Base-by-base conservation (phyloP, 2,797 vertebrate genomes). In the Acipenser ruthenus region DNA sequence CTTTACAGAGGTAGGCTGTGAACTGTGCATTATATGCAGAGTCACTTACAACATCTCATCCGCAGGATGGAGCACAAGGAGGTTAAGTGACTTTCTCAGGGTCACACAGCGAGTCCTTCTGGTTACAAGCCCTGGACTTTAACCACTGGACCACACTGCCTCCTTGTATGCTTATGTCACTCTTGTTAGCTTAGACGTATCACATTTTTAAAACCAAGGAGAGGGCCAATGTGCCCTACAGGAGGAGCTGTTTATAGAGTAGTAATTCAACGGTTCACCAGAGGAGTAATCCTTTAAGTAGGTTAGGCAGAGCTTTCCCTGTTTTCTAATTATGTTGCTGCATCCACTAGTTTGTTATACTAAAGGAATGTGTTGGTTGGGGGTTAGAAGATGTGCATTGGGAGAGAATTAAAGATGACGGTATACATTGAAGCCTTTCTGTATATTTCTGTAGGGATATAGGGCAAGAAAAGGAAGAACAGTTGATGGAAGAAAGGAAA, bases 401-500 rank as follows among this genome's bases (percentile, higher is more conserved):
- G 18, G 18, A 23, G 48, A 50, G 65, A 56, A 37, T 12, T 70
- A 47, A 63, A 68, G 60, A 70, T 71, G 62, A 68, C 12, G 18
- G 51, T 18, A 51, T 59, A 49, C 10, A 47, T 61, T 15, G 75
- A 72, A 65, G 74, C 80, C 84, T 83, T 72, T 67, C 55, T 53
- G 71, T 61, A 52, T 55, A 65, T 15, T 37, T 74, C 73, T 62
- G 49, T 75, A 95, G 93, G 94, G 90, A 92, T 92, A 88, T 87
- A 84, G 89, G 89, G 86, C 88, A 88, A 91, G 82, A 92, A 89
- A 86, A 89, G 86, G 90, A 94, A 87, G 86, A 90, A 88, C 89
- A 91, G 93, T 97, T 94, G 90, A 97, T 94, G 93, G 94, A 95
- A 93, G 94, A 95, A 91, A 92, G 87, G 89, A 90, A 89, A 87